These are phyloP conservation scores for Datnioides undecimradiatus DNA, from an alignment of 2,113 vertebrate species.

Conservation along the genomic window DNA sequence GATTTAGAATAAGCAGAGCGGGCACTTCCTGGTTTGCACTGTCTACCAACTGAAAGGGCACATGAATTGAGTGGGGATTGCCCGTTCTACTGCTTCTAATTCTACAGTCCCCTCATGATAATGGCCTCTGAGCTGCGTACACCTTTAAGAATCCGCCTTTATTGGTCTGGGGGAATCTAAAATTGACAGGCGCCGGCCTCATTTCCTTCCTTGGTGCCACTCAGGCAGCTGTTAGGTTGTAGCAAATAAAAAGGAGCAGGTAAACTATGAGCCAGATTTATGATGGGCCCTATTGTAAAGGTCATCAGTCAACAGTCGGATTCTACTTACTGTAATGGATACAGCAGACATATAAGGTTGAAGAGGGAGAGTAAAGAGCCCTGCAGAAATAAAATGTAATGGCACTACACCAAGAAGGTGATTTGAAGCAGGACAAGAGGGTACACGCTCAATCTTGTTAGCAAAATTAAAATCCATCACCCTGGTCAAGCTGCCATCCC, in stretches of 20 bases:
- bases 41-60: not conserved
- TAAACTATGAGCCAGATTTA: slow-evolving; percentile 45
- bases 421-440: too few relatives aligned
- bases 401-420: too few relatives aligned
- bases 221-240: slow-evolving; percentile 14
- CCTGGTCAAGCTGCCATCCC: too few relatives aligned
- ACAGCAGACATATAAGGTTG: not conserved
- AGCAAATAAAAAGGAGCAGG: slow-evolving; percentile 35
- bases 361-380: not conserved
- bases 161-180: slow-evolving; percentile 21
- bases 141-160: slow-evolving; percentile 40
- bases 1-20: slow-evolving; percentile 55
- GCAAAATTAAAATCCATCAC: too few relatives aligned
- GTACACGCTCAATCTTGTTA: too few relatives aligned
- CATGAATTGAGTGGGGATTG: not conserved
- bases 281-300: slow-evolving; percentile 25
- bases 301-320: slow-evolving; percentile 34
- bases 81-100: not conserved
- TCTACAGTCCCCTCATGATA: not conserved
- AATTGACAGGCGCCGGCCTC: slow-evolving; percentile 40
- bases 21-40: slow-evolving; percentile 47
- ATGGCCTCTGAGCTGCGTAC: not conserved
- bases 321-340: slow-evolving; percentile 24
- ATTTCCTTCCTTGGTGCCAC: slow-evolving; percentile 40
- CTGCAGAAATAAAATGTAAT: not conserved